These are phyloP conservation scores for Orcinus orca DNA, from an alignment of 2,113 vertebrate genomes.

Conservation along the genomic window DNA sequence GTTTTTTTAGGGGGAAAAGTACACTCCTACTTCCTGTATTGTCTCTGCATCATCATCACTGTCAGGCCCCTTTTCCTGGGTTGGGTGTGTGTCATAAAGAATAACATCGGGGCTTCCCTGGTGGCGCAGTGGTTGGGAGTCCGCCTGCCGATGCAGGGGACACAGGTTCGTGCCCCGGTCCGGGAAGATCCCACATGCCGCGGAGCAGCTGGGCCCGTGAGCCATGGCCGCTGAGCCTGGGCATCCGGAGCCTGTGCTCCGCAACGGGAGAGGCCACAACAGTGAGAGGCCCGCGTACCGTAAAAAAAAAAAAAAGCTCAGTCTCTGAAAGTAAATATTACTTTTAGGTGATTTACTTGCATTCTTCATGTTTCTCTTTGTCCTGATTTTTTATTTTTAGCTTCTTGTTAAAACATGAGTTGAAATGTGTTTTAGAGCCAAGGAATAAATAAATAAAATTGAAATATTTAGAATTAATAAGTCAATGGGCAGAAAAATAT, in stretches of 20 bases:
- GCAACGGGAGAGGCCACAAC: too few relatives aligned
- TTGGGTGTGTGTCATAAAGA: not conserved
- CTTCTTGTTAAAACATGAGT: not conserved
- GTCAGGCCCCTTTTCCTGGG: not conserved
- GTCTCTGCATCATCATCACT: not conserved
- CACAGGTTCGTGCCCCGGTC: too few relatives aligned
- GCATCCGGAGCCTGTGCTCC: too few relatives aligned
- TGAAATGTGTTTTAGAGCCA: not conserved
- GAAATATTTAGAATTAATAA: not conserved
- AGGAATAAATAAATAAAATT: not conserved
- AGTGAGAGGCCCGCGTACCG: too few relatives aligned
- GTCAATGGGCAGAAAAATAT: not conserved
- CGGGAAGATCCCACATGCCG: too few relatives aligned
- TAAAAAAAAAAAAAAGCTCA: too few relatives aligned
- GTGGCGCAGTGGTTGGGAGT: too few relatives aligned
- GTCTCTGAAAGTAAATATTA: not conserved
- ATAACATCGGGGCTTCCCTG: not conserved
- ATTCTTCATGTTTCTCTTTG: not conserved
- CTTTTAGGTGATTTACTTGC: not conserved
- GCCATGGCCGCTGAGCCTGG: too few relatives aligned
- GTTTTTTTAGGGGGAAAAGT: not conserved
- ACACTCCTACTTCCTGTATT: not conserved
- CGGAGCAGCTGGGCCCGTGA: too few relatives aligned
- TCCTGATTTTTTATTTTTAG: not conserved
- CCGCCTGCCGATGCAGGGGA: too few relatives aligned